A percentile compares a stretch with the other conserved stretches of the same genome.
phyloP scores from a whole-genome alignment of 1,140 invertebrate species.

The Agrilus planipennis region DNA sequence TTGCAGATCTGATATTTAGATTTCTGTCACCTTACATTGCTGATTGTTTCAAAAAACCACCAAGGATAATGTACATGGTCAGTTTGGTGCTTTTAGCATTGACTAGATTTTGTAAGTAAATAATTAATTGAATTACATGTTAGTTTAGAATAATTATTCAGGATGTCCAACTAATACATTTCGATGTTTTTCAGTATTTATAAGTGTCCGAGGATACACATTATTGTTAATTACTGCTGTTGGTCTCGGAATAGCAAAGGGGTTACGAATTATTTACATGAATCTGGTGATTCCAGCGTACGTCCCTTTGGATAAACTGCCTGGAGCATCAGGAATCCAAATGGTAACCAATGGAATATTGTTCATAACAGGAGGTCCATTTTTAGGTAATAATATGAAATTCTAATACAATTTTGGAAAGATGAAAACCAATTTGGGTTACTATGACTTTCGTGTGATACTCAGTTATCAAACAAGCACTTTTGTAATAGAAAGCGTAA shows the following conservation, averaged over 20 bases:
- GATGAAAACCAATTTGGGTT: not conserved
- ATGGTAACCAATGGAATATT: slow-evolving; percentile 42
- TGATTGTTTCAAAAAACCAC: slow-evolving; percentile 27
- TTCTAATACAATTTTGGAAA: no score
- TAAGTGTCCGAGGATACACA: no score
- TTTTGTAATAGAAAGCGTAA: not conserved
- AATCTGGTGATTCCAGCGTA: slow-evolving; percentile 51
- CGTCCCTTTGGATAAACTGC: slow-evolving; percentile 48
- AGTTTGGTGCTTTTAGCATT: slow-evolving; percentile 25
- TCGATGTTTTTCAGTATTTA: no score
- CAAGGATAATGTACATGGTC: slow-evolving; percentile 29
- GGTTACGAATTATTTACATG: slow-evolving; percentile 52
- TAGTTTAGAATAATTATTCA: no score
- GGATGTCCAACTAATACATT: no score
- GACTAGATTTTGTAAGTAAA: slow-evolving; percentile 29
- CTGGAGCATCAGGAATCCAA: slow-evolving; percentile 49
- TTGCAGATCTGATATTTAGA: slow-evolving; percentile 45
- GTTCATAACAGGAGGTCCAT: slow-evolving; percentile 20
- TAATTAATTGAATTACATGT: not conserved
- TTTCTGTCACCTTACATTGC: slow-evolving; percentile 50
- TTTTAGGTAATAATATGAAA: no score
- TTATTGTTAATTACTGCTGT: no score
- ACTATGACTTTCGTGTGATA: not conserved
- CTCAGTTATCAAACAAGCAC: not conserved
- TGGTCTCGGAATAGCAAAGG: slow-evolving; percentile 50